phyloP scores from a whole-genome alignment of 2,888 invertebrate species.

The Meliscaeva auricollis region DNA sequence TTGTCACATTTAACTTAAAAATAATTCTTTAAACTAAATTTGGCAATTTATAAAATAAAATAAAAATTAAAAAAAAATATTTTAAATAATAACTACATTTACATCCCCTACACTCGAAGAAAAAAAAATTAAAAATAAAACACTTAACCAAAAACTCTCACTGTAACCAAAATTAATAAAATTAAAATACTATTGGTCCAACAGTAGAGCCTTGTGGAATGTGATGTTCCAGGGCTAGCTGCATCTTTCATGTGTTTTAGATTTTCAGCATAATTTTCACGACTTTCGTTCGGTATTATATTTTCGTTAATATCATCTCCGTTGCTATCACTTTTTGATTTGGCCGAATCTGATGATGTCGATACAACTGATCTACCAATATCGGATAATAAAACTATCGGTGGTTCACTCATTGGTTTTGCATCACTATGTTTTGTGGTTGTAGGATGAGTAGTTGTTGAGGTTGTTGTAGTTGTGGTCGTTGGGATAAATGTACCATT shows the following conservation, averaged over 20 bases:
- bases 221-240: conserved; percentile 52
- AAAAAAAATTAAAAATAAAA: not conserved
- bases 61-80: conserved; percentile 24
- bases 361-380: conserved; percentile 77
- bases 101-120: conserved; percentile 26
- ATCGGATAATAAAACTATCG: conserved; percentile 81
- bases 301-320: conserved; percentile 77
- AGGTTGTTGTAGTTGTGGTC: conserved; percentile 88
- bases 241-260: conserved; percentile 78
- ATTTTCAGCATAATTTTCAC: conserved; percentile 81
- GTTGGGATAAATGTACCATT: conserved; percentile 92
- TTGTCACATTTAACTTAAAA: conserved; percentile 40
- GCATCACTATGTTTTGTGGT: conserved; percentile 85
- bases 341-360: conserved; percentile 50
- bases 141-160: conserved; percentile 61
- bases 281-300: conserved; percentile 79
- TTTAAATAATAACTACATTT: conserved; percentile 64
- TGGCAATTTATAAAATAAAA: conserved; percentile 60
- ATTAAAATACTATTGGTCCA: conserved; percentile 71
- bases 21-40: conserved; percentile 56
- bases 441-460: conserved; percentile 86
- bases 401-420: conserved; percentile 84
- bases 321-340: conserved; percentile 32
- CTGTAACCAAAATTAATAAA: conserved; percentile 54
- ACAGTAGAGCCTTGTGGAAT: conserved; percentile 63